Conservation (phyloP, 2,113 vertebrate genomes). For the Heterotis niloticus region DNA sequence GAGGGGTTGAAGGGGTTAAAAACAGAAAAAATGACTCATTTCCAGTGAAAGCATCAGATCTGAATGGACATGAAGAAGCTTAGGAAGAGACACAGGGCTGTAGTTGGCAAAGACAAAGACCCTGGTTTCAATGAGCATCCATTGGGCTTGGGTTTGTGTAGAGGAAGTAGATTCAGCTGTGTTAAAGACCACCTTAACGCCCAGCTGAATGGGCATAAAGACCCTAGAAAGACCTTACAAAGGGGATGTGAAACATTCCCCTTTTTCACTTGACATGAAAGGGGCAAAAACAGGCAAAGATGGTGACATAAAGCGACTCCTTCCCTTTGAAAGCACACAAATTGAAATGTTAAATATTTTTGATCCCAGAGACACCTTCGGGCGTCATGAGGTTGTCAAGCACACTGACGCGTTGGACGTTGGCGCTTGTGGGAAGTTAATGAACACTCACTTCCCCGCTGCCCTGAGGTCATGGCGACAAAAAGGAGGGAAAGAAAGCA, state of each 20-base stretch:
- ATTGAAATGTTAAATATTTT: slow-evolving; percentile 20
- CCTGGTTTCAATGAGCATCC: slow-evolving; percentile 48
- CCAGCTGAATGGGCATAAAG: background rate
- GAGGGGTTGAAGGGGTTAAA: background rate
- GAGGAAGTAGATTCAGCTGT: slow-evolving; percentile 46
- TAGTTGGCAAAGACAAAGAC: slow-evolving; percentile 18
- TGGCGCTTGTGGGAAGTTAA: slow-evolving; percentile 20
- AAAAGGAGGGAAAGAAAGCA: background rate
- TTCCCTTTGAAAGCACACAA: background rate
- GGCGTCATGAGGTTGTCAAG: background rate
- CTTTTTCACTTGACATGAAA: background rate
- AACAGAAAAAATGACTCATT: background rate
- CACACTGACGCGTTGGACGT: background rate
- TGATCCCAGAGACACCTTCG: background rate
- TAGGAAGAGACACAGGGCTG: slow-evolving; percentile 14
- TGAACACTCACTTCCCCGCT: background rate
- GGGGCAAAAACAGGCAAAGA: background rate
- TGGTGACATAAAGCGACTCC: background rate
- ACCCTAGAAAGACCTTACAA: background rate
- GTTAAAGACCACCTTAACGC: slow-evolving; percentile 25
- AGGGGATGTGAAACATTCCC: background rate
- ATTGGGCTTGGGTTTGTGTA: slow-evolving; percentile 57
- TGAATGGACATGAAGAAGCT: slow-evolving; percentile 11
- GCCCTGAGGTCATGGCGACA: background rate
- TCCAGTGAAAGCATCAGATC: slow-evolving; percentile 18